phyloP scores from a whole-genome alignment of 1,140 invertebrate species.

The Oreohelix idahoensis region DNA sequence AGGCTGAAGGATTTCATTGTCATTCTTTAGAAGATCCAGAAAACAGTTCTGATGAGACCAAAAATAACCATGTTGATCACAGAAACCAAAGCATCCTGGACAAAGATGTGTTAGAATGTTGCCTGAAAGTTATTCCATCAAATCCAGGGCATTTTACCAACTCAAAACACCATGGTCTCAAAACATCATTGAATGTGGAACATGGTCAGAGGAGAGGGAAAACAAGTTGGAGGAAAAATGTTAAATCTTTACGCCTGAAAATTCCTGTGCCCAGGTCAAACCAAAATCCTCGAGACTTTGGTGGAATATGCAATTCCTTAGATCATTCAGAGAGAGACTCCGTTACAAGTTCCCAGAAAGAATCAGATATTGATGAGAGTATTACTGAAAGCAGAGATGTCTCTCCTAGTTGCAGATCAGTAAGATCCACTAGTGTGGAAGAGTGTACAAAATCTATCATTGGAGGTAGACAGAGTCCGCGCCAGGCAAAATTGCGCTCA shows the following conservation, averaged over 20 bases:
- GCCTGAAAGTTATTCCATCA: not conserved
- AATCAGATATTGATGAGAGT: conserved; percentile 36
- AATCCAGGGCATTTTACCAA: not conserved
- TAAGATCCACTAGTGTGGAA: not conserved
- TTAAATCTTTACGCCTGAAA: conserved; percentile 13
- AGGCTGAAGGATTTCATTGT: not conserved
- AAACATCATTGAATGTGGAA: not conserved
- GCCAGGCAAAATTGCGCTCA: not conserved
- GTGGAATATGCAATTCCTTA: conserved; percentile 17
- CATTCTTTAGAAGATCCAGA: not conserved
- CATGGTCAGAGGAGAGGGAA: not conserved
- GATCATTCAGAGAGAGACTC: conserved; percentile 19
- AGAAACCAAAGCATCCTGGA: not conserved
- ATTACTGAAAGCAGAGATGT: conserved; percentile 1
- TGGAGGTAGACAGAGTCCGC: not conserved
- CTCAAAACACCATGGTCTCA: not conserved
- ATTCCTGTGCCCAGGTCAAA: not conserved
- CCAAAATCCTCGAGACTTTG: not conserved
- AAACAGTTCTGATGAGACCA: not conserved
- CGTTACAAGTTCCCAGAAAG: conserved; percentile 39
- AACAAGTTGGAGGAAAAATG: conserved; percentile 9
- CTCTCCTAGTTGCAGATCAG: not conserved
- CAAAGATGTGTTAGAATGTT: not conserved
- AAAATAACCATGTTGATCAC: not conserved
- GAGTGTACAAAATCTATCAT: not conserved